Conservation (phyloP, 2,113 vertebrate species). For the Microcebus murinus region DNA sequence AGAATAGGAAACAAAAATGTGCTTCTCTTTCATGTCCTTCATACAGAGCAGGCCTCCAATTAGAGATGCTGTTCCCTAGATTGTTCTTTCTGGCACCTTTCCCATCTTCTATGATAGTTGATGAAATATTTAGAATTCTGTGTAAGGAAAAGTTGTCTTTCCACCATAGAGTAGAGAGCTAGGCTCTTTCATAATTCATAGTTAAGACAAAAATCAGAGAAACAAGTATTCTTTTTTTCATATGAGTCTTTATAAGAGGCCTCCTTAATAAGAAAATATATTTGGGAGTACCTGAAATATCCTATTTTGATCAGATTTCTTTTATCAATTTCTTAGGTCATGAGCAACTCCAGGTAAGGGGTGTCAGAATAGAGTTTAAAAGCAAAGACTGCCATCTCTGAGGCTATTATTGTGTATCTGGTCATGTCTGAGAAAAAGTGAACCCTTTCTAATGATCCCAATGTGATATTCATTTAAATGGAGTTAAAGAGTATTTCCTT, state of each 20-base stretch:
- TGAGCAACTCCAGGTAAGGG: neutral
- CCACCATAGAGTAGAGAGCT: neutral
- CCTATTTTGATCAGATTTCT: neutral
- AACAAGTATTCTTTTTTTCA: neutral
- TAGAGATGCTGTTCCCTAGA: neutral
- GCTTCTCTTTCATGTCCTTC: neutral
- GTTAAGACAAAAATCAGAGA: neutral
- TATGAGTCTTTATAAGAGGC: neutral
- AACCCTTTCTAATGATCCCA: neutral
- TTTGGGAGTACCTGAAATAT: neutral
- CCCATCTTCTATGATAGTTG: neutral
- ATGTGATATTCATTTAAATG: neutral
- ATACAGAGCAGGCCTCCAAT: neutral
- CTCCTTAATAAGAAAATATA: neutral
- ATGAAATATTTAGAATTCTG: neutral
- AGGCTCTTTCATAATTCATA: neutral
- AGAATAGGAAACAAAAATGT: neutral
- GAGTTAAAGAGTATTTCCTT: neutral
- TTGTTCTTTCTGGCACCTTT: neutral
- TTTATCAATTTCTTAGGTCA: neutral
- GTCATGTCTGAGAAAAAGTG: neutral
- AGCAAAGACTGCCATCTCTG: neutral
- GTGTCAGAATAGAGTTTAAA: neutral
- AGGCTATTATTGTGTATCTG: neutral
- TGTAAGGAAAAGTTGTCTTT: neutral